Evolutionary conservation across 2,888 invertebrate species (phyloP).

Genomic region (Chymomyza fuscimana): DNA sequence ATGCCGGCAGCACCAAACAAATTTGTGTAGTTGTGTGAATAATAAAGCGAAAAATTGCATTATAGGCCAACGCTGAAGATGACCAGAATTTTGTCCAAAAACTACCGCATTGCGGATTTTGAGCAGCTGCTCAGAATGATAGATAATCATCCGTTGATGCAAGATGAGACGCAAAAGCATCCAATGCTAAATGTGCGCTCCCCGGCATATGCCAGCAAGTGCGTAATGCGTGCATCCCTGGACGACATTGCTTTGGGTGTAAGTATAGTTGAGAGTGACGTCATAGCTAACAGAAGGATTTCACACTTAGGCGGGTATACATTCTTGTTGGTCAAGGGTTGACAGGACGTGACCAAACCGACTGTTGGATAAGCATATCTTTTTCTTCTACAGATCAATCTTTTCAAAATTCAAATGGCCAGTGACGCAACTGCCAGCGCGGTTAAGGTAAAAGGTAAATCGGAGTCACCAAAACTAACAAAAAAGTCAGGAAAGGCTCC

Average conservation of each 20-base stretch:
- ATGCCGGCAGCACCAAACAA: constrained; percentile 31
- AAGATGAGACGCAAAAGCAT: constrained; percentile 24
- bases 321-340: no score
- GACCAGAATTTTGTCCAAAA: constrained; percentile 45
- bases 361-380: no score
- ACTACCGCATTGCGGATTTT: constrained; percentile 60
- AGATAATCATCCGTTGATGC: constrained; percentile 57
- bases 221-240: constrained; percentile 64
- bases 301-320: no score
- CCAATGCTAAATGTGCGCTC: constrained; percentile 51
- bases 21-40: not conserved
- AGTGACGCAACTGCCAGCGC: constrained; percentile 4
- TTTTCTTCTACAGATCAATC: constrained; percentile 45
- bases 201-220: constrained; percentile 60
- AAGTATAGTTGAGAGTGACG: constrained; percentile 17
- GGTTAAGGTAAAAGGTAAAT: not conserved
- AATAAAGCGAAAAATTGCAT: not conserved
- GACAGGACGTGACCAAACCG: no score
- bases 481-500: constrained; percentile 32
- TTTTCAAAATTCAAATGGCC: constrained; percentile 52
- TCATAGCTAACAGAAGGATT: not conserved
- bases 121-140: constrained; percentile 55
- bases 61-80: constrained; percentile 26
- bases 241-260: constrained; percentile 65
- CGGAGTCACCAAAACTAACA: not conserved